Evolutionary conservation across 2,888 invertebrate genomes (phyloP).

Genomic region (Lycocerus yunnanus): DNA sequence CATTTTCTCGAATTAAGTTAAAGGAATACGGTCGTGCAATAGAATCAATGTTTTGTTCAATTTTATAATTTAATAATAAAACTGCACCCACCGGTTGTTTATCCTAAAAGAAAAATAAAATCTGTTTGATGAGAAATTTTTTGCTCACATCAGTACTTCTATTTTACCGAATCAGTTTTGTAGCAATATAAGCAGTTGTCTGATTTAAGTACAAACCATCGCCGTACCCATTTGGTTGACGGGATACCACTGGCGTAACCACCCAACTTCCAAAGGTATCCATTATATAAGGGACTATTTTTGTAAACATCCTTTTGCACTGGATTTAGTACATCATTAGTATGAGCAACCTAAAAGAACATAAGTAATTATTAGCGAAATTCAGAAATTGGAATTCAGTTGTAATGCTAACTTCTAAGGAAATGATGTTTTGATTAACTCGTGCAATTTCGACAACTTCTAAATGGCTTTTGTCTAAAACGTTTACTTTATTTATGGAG

Average conservation of each 20-base stretch:
- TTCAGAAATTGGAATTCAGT: not conserved
- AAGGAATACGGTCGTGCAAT: constrained; percentile 67
- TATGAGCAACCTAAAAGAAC: constrained; percentile 73
- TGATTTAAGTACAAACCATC: constrained; percentile 89
- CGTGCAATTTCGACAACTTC: constrained; percentile 93
- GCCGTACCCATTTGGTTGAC: constrained; percentile 76
- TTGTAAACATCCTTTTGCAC: constrained; percentile 66
- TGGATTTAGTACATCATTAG: constrained; percentile 78
- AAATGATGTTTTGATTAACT: constrained; percentile 83
- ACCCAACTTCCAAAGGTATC: constrained; percentile 78
- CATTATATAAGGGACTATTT: constrained; percentile 68
- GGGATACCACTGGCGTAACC: constrained; percentile 61
- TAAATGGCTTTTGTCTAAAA: constrained; percentile 90
- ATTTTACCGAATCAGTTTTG: constrained; percentile 78
- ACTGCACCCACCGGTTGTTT: constrained; percentile 88
- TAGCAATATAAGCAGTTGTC: constrained; percentile 96
- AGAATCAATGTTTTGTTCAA: constrained; percentile 66
- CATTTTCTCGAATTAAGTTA: constrained; percentile 71
- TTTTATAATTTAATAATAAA: constrained; percentile 81
- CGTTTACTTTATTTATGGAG: constrained; percentile 87
- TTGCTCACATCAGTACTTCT: not conserved
- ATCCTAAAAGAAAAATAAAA: constrained; percentile 61
- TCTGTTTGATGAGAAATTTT: not conserved
- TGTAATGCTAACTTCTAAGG: constrained; percentile 68
- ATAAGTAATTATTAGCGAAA: not conserved